Evolutionary conservation across 2,797 vertebrate species (phyloP), one percentile per base, ranked within the genome.

Genomic region (Oreochromis grahami): DNA sequence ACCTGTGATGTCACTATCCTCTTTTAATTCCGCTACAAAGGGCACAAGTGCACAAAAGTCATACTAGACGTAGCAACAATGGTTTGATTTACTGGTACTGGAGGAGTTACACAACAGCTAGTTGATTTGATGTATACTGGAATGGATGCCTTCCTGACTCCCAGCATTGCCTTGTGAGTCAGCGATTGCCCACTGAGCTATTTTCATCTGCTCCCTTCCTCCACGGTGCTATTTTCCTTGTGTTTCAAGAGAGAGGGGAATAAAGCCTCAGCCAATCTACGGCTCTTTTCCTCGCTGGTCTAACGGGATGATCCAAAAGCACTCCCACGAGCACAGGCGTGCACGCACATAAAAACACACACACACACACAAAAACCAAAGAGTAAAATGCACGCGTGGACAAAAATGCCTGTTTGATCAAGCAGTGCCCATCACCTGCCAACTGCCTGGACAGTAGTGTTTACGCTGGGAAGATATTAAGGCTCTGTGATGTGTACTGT

Each of bases 111-210:
- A 90, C 93, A 94, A 93, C 88, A 81, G 82, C 77, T 3, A 55
- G 82, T 81, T 87, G 89, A 91, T 89, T 87, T 92, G 92, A 93
- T 92, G 88, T 81, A 78, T 68, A 83, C 87, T 74, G 90, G 86
- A 88, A 92, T 87, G 89, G 93, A 94, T 88, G 91, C 85, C 87
- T 86, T 88, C 79, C 88, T 91, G 90, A 89, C 91, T 90, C 92
- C 93, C 87, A 89, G 90, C 91, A 3, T 86, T 84, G 92, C 93
- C 92, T 92, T 92, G 93, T 96, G 95, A 96, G 93, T 95, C 93
- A 94, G 94, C 90, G 86, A 85, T 93, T 96, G 94, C 95, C 95
- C 95, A 94, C 92, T 86, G 92, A 94, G 95, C 94, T 96, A 96
- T 96, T 97, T 96, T 95, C 88, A 94, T 95, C 91, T 53, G 85